Evolutionary conservation across 2,113 vertebrate genomes (phyloP).

Genomic region (Peucedramus taeniatus): DNA sequence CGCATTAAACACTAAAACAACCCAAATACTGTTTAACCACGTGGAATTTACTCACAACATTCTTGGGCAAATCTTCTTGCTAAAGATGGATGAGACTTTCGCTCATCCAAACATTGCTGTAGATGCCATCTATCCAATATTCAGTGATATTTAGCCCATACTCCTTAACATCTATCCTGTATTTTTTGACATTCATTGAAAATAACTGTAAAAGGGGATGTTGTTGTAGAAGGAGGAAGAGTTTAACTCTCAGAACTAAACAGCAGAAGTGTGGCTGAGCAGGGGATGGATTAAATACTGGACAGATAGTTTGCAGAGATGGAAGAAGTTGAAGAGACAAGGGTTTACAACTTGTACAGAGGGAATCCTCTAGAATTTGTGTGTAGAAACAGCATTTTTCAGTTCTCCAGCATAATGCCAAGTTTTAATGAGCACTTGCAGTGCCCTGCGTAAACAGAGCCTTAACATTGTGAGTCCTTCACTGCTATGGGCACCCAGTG

Average conservation of each 20-base stretch:
- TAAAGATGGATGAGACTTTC: neutral
- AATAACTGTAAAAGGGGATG: neutral
- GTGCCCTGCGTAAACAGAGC: neutral
- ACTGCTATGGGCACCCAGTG: fast-evolving
- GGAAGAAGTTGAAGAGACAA: neutral
- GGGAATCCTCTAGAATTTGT: neutral
- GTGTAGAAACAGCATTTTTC: neutral
- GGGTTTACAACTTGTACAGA: neutral
- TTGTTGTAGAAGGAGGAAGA: neutral
- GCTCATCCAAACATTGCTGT: neutral
- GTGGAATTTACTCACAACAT: neutral
- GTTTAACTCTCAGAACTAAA: neutral
- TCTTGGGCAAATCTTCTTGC: neutral
- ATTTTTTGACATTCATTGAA: neutral
- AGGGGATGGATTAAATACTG: neutral
- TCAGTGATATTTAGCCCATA: neutral
- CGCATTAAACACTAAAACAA: neutral
- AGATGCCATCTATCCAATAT: neutral
- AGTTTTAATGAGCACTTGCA: neutral
- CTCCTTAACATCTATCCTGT: neutral
- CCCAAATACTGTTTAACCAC: neutral
- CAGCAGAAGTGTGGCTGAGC: neutral
- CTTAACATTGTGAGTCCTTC: neutral
- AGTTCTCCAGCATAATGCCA: neutral
- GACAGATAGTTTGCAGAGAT: neutral